These are phyloP conservation scores for Nettapus auritus DNA, from an alignment of 2,113 vertebrate genomes.

Conservation along the genomic window DNA sequence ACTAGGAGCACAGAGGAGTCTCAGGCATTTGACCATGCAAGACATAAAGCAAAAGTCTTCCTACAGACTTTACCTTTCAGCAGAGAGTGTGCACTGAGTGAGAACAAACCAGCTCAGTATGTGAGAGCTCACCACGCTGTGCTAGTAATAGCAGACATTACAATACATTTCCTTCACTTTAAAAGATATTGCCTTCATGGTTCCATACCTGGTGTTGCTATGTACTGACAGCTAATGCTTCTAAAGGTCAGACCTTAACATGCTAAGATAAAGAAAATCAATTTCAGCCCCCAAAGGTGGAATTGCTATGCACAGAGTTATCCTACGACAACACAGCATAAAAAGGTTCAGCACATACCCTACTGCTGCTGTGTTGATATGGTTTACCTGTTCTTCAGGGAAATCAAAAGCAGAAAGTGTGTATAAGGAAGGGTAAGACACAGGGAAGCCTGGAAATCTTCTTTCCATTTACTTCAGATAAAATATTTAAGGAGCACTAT, in stretches of 20 bases:
- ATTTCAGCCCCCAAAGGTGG: neutral
- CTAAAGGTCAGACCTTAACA: neutral
- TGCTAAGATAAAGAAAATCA: conserved; percentile 20
- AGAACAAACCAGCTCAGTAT: neutral
- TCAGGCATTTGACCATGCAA: neutral
- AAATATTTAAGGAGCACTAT: neutral
- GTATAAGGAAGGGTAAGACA: neutral
- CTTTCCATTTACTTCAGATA: neutral
- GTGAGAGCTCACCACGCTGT: neutral
- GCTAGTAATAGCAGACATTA: neutral
- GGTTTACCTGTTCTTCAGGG: neutral
- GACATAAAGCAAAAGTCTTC: neutral
- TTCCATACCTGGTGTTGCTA: neutral
- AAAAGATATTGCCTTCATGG: neutral
- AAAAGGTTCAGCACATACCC: neutral
- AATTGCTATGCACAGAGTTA: neutral
- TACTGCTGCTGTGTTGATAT: neutral
- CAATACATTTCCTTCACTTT: neutral
- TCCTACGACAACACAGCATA: neutral
- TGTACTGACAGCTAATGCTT: neutral
- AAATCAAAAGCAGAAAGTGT: neutral
- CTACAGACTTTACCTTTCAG: neutral
- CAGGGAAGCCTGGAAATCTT: neutral
- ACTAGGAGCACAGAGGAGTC: neutral
- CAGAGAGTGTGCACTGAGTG: neutral